Conservation (phyloP, 2,888 invertebrate genomes). For the Spatulosminthurus flaviceps region DNA sequence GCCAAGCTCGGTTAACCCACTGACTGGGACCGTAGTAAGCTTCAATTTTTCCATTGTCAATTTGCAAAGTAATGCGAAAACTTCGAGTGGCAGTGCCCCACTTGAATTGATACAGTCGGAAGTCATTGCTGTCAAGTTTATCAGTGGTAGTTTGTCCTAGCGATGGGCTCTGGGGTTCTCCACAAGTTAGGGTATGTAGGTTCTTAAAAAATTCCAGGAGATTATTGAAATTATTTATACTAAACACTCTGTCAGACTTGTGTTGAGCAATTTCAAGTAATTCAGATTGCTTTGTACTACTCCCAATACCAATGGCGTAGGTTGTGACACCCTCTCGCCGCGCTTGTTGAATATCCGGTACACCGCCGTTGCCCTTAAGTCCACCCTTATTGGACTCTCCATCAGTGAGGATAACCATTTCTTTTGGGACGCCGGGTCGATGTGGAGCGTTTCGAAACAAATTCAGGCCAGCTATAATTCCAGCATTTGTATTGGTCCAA, state of each 20-base stretch:
- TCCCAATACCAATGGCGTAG: constrained; percentile 32
- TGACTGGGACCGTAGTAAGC: too few relatives aligned
- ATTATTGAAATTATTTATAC: constrained; percentile 28
- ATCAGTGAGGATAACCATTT: constrained; percentile 35
- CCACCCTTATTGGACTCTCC: constrained; percentile 37
- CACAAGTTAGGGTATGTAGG: constrained; percentile 31
- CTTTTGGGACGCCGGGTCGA: constrained; percentile 16
- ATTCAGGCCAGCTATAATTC: constrained; percentile 23
- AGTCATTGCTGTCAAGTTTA: background rate
- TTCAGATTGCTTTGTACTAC: constrained; percentile 15
- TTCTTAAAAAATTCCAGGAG: background rate
- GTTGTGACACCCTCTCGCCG: background rate
- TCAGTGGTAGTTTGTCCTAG: background rate
- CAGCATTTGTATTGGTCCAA: constrained; percentile 28
- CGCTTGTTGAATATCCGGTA: constrained; percentile 32
- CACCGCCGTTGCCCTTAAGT: background rate
- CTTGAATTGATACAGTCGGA: background rate
- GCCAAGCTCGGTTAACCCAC: too few relatives aligned
- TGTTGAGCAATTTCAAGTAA: constrained; percentile 26
- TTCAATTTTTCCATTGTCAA: too few relatives aligned
- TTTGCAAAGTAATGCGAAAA: too few relatives aligned
- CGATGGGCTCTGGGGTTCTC: constrained; percentile 3
- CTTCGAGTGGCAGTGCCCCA: too few relatives aligned
- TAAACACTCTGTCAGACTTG: constrained; percentile 21
- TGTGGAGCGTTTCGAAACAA: background rate